Base-by-base conservation (phyloP, 2,888 invertebrate species). In the Folsomia manolachei region DNA sequence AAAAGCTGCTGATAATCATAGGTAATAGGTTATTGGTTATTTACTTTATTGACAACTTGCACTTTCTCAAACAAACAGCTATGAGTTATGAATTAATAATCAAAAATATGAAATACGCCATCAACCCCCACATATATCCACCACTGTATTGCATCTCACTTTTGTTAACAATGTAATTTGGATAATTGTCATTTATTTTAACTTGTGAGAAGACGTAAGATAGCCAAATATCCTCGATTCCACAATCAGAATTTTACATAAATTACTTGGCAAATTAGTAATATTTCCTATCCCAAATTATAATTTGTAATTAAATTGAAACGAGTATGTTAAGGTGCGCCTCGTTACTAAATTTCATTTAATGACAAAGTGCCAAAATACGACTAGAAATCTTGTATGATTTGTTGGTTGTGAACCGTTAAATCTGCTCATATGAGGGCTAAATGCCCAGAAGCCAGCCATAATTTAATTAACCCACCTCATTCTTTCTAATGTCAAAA, bases 1-100 rank as follows among this genome's bases (percentile, higher is more conserved):
- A 56, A 56, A n/a, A 14, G 56, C 19, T 19, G 56, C 21, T 56
- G 56, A 56, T 56, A 14, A 56, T 39, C 14, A 39, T 39, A 39
- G 39, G 39, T 39, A 9, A 39, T 39, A 14, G 4, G 39, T 39
- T 4, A 14, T n/a, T 56, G 7, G 19, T 56, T 56, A 67, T 67
- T 56, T 26, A 21, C 26, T 52, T 66, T 39, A 67, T 56, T 66
- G 56, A 67, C 67, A 67, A 56, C 26, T 23, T 14, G 25, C 67
- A 39, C 67, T 67, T 67, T 67, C 67, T 52, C 66, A 66, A 66
- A 52, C 52, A 71, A 68, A 68, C 60, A 71, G n/a, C n/a, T n/a
- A n/a, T n/a, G 63, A 68, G 27, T 71, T 71, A 71, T 71, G 71
- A 71, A 71, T 71, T 71, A 71, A 71, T 71, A 51, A 67, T 68